phyloP scores from a whole-genome alignment of 2,888 invertebrate species.

The Lycaena phlaeas region DNA sequence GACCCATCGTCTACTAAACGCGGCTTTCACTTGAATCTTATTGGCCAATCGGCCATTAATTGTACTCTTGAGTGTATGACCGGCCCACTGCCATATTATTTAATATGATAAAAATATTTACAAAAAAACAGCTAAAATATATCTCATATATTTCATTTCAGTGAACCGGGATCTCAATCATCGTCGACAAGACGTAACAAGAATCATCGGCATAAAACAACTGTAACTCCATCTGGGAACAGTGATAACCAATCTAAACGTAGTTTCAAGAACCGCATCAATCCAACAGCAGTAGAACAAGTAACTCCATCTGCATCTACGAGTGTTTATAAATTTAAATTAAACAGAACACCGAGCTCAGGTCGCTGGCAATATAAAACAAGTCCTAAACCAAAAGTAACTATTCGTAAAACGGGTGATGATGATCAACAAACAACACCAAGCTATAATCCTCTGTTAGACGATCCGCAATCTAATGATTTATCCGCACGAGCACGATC shows the following conservation, averaged over 20 bases:
- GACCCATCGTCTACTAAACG: too few species aligned
- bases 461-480: slow-evolving; percentile 65
- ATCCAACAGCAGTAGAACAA: slow-evolving; percentile 70
- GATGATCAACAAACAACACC: slow-evolving; percentile 65
- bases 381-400: slow-evolving; percentile 88
- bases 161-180: slow-evolving; percentile 68
- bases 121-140: too few species aligned
- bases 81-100: too few species aligned
- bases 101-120: too few species aligned
- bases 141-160: slow-evolving; percentile 65
- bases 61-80: too few species aligned
- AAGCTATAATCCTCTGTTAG: slow-evolving; percentile 50
- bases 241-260: slow-evolving; percentile 65
- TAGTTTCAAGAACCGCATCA: slow-evolving; percentile 80
- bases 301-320: slow-evolving; percentile 64
- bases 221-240: slow-evolving; percentile 51
- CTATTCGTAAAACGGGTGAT: slow-evolving; percentile 80
- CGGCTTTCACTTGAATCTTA: too few species aligned
- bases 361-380: slow-evolving; percentile 95
- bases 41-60: too few species aligned
- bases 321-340: slow-evolving; percentile 84
- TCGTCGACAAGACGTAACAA: slow-evolving; percentile 69
- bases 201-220: slow-evolving; percentile 56
- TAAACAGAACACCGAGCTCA: slow-evolving; percentile 85
- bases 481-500: slow-evolving; percentile 71